phyloP scores from a whole-genome alignment of 2,888 invertebrate genomes.

The Hydrotaea cyrtoneurina region DNA sequence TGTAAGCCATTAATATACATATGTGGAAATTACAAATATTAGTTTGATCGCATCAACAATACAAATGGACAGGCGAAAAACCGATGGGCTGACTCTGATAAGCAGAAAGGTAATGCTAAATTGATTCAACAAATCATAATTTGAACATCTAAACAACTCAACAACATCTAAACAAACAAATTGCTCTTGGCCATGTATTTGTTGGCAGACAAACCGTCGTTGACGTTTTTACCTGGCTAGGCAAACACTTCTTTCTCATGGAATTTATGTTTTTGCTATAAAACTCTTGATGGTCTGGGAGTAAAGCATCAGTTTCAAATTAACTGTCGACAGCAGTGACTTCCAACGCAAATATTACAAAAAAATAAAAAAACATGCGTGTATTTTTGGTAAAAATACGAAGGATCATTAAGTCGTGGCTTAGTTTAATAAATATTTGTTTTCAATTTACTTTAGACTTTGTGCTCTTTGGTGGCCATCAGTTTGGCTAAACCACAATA shows the following conservation, averaged over 20 bases:
- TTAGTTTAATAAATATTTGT: not conserved
- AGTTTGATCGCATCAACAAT: too few relatives aligned
- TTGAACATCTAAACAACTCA: too few relatives aligned
- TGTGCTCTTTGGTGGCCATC: conserved; percentile 71
- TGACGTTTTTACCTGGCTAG: not conserved
- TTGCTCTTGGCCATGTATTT: not conserved
- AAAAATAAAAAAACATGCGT: conserved; percentile 70
- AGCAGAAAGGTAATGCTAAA: too few relatives aligned
- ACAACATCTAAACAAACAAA: not conserved
- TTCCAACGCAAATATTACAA: conserved; percentile 48
- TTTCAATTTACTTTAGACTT: conserved; percentile 65
- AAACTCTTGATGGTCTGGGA: conserved; percentile 15
- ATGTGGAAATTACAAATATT: too few relatives aligned
- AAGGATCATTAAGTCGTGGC: conserved; percentile 31
- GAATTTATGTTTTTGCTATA: conserved; percentile 69
- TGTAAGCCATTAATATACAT: too few relatives aligned
- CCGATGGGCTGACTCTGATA: too few relatives aligned
- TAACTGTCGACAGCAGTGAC: conserved; percentile 23
- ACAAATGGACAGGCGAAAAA: too few relatives aligned
- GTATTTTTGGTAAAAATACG: conserved; percentile 74
- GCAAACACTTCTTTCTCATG: not conserved
- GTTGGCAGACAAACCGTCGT: not conserved
- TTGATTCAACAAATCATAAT: too few relatives aligned
- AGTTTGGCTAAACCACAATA: conserved; percentile 75
- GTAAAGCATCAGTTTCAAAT: conserved; percentile 72